Base-by-base conservation (phyloP, 2,797 vertebrate species). In the Pempheris klunzingeri region DNA sequence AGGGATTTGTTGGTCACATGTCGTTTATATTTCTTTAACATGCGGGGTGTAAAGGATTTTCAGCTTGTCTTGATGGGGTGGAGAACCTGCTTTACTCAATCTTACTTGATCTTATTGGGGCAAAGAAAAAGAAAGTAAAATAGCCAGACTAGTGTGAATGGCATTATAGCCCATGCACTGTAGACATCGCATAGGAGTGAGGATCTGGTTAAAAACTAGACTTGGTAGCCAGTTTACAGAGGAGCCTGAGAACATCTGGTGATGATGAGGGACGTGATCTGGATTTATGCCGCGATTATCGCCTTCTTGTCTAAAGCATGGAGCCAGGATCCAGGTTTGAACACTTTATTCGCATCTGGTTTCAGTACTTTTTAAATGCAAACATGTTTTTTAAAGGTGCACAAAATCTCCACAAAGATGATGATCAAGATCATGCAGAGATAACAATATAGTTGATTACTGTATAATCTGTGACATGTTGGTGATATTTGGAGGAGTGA, bases 281-380 rank as follows among this genome's bases (percentile, higher is more conserved):
- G 86, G 86, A 83, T 90, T 59, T 81, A 74, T 61, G 74, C 52
- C 1, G 22, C 39, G 0, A 5, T 89, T 2, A 6, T 80, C 18
- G 12, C 90, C 67, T 83, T 78, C 18, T 58, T 75, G 4, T 71
- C 80, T 49, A 70, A 72, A 64, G 66, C 79, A 12, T 68, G 77
- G 88, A 80, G 71, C 71, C 0, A 0, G 12, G 7, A 74, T 2
- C 2, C 8, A 94, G 94, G 94, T 94, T 80, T 87, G 94, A 77
- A 67, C 3, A 41, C 74, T 74, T 60, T 30, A 22, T 5, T 71
- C 2, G 1, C 2, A 50, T 18, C 1, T 20, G 0, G 2, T 30
- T 65, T 71, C n/a, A 18, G 26, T 26, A 4, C 9, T 38, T 38
- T 52, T 52, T 57, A 10, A n/a, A 46, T 9, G 7, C 0, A 17